Conservation (phyloP, 2,113 vertebrate species). For the Gobiocypris rarus region DNA sequence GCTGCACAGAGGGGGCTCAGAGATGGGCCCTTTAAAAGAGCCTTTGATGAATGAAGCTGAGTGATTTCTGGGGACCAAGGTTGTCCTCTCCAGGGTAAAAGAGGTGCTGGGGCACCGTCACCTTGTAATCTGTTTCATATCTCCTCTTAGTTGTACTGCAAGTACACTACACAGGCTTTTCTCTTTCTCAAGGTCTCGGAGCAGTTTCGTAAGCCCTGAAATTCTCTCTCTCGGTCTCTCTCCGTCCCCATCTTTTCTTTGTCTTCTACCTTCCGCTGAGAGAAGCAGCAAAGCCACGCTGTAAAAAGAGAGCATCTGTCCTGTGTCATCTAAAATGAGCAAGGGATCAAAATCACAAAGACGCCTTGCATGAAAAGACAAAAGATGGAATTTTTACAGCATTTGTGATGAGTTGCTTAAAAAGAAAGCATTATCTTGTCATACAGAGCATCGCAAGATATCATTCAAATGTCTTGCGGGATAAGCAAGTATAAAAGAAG, state of each 20-base stretch:
- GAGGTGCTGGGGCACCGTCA: constrained; percentile 44
- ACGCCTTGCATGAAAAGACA: constrained; percentile 35
- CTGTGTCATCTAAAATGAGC: constrained; percentile 9
- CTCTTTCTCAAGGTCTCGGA: constrained; percentile 24
- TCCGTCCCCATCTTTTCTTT: background rate
- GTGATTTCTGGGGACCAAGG: constrained; percentile 52
- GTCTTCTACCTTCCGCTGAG: constrained; percentile 18
- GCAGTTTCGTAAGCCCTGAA: background rate
- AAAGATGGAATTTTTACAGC: constrained; percentile 55
- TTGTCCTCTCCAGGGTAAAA: constrained; percentile 48
- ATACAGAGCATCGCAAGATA: constrained; percentile 22
- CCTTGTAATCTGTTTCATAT: constrained; percentile 56
- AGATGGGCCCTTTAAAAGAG: constrained; percentile 49
- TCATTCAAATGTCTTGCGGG: constrained; percentile 21
- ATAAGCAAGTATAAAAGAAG: background rate
- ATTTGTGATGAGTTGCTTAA: constrained; percentile 18
- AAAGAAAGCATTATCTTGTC: constrained; percentile 38
- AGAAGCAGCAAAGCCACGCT: constrained; percentile 6
- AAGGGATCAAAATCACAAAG: constrained; percentile 41
- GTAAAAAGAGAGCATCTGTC: constrained; percentile 29
- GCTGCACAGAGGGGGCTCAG: constrained; percentile 22
- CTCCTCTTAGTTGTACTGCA: constrained; percentile 17
- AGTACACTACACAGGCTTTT: constrained; percentile 11
- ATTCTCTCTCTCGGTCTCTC: background rate
- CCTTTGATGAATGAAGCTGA: constrained; percentile 58